phyloP scores from a whole-genome alignment of 2,113 vertebrate genomes.

The Pseudopodoces humilis region DNA sequence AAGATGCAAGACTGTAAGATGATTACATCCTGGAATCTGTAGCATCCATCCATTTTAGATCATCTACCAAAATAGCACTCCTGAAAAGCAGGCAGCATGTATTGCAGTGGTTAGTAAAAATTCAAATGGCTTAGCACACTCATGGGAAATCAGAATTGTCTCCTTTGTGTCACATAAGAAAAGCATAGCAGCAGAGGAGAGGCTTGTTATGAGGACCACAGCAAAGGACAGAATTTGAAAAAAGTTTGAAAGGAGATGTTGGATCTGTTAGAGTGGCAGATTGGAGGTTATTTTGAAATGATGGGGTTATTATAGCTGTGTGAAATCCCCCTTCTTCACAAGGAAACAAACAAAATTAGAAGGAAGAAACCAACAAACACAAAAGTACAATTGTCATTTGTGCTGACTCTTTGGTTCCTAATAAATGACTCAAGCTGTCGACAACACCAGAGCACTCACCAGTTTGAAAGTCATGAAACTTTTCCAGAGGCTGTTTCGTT shows the following conservation, averaged over 20 bases:
- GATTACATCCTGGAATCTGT: not conserved
- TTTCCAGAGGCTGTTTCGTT: slow-evolving; percentile 1
- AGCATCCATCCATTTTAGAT: not conserved
- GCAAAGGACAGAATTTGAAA: not conserved
- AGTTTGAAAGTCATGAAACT: not conserved
- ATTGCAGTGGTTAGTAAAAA: not conserved
- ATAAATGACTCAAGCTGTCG: not conserved
- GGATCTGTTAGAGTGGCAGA: not conserved
- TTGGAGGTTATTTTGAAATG: not conserved
- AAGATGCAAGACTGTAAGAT: not conserved
- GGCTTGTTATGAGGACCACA: not conserved
- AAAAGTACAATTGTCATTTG: not conserved
- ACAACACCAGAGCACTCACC: not conserved
- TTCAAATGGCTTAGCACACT: not conserved
- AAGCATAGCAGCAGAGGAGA: not conserved
- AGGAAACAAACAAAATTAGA: not conserved
- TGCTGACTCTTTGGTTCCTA: not conserved
- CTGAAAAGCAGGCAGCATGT: not conserved
- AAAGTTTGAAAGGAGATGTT: not conserved
- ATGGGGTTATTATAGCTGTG: not conserved
- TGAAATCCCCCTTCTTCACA: not conserved
- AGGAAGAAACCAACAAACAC: not conserved
- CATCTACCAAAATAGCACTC: not conserved
- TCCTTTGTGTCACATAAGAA: rapidly evolving
- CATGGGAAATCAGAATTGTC: not conserved